Base-by-base conservation (phyloP, 2,797 vertebrate genomes). In the Paedocypris micromegethes region DNA sequence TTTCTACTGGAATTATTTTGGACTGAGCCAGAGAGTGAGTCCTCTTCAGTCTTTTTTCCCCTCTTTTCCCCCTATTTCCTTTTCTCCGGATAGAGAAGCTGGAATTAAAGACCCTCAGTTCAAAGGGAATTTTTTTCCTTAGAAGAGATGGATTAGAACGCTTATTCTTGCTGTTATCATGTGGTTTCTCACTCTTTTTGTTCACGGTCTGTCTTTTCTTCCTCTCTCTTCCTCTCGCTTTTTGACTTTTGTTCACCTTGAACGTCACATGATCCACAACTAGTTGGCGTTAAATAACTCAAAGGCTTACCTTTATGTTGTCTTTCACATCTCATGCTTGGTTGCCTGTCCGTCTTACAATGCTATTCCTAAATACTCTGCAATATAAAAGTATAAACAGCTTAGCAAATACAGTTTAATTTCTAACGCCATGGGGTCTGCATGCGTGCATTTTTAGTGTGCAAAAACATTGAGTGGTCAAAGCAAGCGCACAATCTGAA, bases 131-230 rank as follows among this genome's bases (percentile, higher is more conserved):
- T 44, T 70, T 60, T 70, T 57, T 41, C 37, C 60, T 45, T 64
- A 64, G 53, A 64, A 54, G 60, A 70, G 68, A 64, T 39, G 50
- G 68, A 70, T 70, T 70, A 70, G 64, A 70, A 63, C 4, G 68
- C 60, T 57, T 63, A 64, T 70, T 64, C 68, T 64, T 63, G 47
- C 63, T 37, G 47, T 70, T 64, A 57, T 44, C 48, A 52, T 52
- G 60, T 64, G 54, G 59, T 64, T 50, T 43, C 56, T 69, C 47
- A 65, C 44, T 58, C 57, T 64, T 56, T 46, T 40, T 52, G 6
- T 57, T 41, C 50, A 44, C 23, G 66, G 49, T 45, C 64, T 50
- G 64, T 69, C 42, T 58, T 73, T 37, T 63, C 23, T 57, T 45
- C 77, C 50, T 80, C 58, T 41, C 56, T 48, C 54, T 60, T 6